Evolutionary conservation across 2,888 invertebrate genomes (phyloP), one percentile per base, ranked within the genome.

Genomic region (Eubasilissa splendida): DNA sequence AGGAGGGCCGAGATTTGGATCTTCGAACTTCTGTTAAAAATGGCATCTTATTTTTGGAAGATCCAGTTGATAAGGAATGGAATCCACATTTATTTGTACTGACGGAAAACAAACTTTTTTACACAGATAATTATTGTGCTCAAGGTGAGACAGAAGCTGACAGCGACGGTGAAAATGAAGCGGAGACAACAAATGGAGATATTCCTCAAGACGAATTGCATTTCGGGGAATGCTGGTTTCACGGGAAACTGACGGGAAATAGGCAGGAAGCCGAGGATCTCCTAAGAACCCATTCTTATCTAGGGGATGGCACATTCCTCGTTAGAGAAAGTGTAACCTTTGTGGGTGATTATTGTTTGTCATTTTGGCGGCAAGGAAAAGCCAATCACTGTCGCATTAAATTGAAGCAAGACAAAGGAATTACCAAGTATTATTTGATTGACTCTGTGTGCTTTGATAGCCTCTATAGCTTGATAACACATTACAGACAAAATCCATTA

Each of bases 281-380:
- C 54, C 88, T 98, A 10, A 91, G 93, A 78, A 91, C 93, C 7
- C 96, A 97, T 86, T 92, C 96, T 0, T 92, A 95, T 86, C 90
- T 97, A 4, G 97, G 97, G 0, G 97, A 97, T 87, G 98, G 97
- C 0, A 97, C 97, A 0, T 98, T 98, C 87, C 91, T 98, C 52
- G 98, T 99, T 0, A 91, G 98, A 53, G 96, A 97, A 85, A 97
- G 98, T 87, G 97, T 97, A 50, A 98, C 98, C 0, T 98, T 98
- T 88, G 96, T 98, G 0, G 98, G 98, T 0, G 98, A 98, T 88
- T 98, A 97, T 87, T 97, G 97, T 83, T 89, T 99, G 50, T 98
- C 98, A 0, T 98, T 99, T 89, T 97, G 96, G 97, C 92, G 97
- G 12, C 94, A 95, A 85, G 96, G 95, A 63, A 94, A 94, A 86